These are phyloP conservation scores for Epirrhoe tristata DNA, from an alignment of 2,888 invertebrate genomes.

Conservation along the genomic window DNA sequence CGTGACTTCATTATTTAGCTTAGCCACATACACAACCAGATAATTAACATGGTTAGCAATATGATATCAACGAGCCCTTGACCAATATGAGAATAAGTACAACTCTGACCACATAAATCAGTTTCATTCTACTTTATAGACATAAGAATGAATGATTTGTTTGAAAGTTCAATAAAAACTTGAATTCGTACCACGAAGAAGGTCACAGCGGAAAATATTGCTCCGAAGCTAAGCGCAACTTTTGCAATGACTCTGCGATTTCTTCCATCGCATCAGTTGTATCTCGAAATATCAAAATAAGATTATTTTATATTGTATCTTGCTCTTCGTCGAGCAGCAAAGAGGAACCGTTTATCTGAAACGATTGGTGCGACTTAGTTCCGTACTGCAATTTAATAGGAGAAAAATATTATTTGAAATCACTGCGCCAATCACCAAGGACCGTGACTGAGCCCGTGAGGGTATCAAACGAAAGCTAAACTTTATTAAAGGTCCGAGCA, in stretches of 20 bases:
- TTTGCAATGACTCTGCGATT: constrained; percentile 71
- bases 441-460: constrained; percentile 55
- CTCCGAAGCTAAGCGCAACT: constrained; percentile 67
- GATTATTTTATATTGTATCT: constrained; percentile 67
- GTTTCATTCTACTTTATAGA: constrained; percentile 9
- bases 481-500: constrained; percentile 73
- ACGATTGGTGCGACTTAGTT: constrained; percentile 46
- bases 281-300: constrained; percentile 71
- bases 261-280: constrained; percentile 55
- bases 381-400: constrained; percentile 30
- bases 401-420: constrained; percentile 46
- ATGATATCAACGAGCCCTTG: constrained; percentile 38
- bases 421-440: constrained; percentile 57
- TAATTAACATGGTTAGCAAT: constrained; percentile 35
- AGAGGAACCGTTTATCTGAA: constrained; percentile 53
- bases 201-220: constrained; percentile 66
- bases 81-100: constrained; percentile 39
- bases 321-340: constrained; percentile 53
- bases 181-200: constrained; percentile 54
- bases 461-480: constrained; percentile 66
- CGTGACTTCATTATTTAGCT: constrained; percentile 40
- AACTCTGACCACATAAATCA: constrained; percentile 24
- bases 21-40: constrained; percentile 16
- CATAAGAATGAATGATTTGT: constrained; percentile 35
- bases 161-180: constrained; percentile 53